These are phyloP conservation scores for Odontocolon sp. DNA, from an alignment of 2,888 invertebrate species.

Conservation along the genomic window DNA sequence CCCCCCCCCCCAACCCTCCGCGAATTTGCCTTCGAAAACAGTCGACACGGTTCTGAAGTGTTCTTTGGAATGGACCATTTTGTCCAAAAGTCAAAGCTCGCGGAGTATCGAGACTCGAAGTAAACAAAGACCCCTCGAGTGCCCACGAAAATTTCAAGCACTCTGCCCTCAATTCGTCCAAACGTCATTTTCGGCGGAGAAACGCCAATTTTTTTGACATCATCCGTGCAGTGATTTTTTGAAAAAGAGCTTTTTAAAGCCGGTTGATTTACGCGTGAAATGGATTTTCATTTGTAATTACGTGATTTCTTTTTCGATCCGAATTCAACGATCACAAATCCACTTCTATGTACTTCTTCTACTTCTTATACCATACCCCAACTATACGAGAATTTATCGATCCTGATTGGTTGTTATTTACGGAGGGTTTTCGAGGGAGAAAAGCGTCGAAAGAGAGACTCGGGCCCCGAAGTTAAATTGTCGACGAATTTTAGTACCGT, in stretches of 20 bases:
- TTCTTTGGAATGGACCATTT: slow-evolving; percentile 37
- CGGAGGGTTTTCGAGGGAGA: slow-evolving; percentile 17
- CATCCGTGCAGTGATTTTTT: too few relatives aligned
- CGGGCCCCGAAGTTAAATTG: slow-evolving; percentile 59
- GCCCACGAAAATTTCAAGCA: neutral
- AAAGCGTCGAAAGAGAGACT: slow-evolving; percentile 78
- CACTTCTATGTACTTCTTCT: slow-evolving; percentile 24
- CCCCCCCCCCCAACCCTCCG: slow-evolving; percentile 50
- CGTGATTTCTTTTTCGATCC: neutral
- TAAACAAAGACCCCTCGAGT: too few relatives aligned
- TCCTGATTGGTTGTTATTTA: neutral
- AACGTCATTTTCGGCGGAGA: too few relatives aligned
- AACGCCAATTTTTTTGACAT: too few relatives aligned
- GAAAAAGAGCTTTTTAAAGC: neutral
- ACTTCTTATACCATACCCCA: slow-evolving; percentile 9
- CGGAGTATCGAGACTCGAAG: slow-evolving; percentile 14
- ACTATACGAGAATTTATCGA: slow-evolving; percentile 7
- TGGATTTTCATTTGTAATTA: neutral
- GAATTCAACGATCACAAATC: neutral
- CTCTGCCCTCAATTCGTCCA: neutral
- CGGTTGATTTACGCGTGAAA: neutral
- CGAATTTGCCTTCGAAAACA: slow-evolving; percentile 65
- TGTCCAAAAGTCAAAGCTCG: slow-evolving; percentile 68
- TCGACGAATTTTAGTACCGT: slow-evolving; percentile 7
- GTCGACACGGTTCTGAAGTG: slow-evolving; percentile 65